These are phyloP conservation scores for Lithophane semibrunnea DNA, from an alignment of 2,888 invertebrate species.

Conservation along the genomic window DNA sequence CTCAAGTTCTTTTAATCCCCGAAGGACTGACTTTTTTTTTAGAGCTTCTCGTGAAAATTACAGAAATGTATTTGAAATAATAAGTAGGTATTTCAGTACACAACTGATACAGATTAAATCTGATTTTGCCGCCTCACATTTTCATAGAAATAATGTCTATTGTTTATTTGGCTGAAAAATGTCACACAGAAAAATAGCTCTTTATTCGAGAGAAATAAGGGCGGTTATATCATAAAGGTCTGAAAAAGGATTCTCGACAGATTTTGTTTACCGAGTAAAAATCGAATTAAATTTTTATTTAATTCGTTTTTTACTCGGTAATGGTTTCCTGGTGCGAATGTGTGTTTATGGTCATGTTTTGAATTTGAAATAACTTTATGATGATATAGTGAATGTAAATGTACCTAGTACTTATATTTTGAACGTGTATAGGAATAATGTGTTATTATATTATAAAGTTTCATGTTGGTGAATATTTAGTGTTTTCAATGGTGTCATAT, in stretches of 20 bases:
- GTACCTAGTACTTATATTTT: not conserved
- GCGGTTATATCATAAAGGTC: not conserved
- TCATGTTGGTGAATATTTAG: too few relatives aligned
- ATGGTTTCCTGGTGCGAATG: constrained; percentile 9
- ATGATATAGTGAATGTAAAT: not conserved
- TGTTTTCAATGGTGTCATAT: not conserved
- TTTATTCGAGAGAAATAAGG: not conserved
- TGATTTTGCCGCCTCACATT: not conserved
- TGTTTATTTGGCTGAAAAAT: not conserved
- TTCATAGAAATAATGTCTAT: not conserved
- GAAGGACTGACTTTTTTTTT: not conserved
- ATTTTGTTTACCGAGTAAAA: too few relatives aligned
- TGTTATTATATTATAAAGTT: too few relatives aligned
- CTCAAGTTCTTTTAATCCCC: not conserved
- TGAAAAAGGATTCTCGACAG: not conserved
- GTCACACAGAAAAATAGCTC: not conserved
- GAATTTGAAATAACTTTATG: not conserved
- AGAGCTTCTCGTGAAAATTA: not conserved
- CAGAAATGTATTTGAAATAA: constrained; percentile 7
- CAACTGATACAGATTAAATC: constrained; percentile 13
- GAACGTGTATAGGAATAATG: not conserved
- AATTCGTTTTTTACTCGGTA: not conserved
- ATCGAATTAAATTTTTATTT: too few relatives aligned
- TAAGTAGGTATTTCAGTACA: constrained; percentile 3
- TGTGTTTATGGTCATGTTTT: not conserved